phyloP scores from a whole-genome alignment of 1,140 invertebrate species.

The Ceratosolen solmsi region DNA sequence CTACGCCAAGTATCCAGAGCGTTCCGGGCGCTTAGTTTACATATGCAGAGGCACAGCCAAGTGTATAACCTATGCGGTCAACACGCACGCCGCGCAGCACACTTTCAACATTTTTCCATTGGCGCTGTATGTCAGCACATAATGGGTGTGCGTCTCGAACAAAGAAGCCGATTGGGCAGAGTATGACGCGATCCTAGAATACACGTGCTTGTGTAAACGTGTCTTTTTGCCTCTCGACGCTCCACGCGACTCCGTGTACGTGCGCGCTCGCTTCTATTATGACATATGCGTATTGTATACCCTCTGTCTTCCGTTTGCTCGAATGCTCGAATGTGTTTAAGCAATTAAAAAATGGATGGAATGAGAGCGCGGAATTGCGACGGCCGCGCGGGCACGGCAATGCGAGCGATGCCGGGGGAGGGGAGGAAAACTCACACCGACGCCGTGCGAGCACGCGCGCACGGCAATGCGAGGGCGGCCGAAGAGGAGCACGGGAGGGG shows the following conservation, averaged over 20 bases:
- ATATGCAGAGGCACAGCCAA: too few species aligned
- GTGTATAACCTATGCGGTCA: too few species aligned
- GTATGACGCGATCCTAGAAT: not conserved
- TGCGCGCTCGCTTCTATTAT: not conserved
- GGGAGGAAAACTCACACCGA: too few species aligned
- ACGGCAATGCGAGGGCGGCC: too few species aligned
- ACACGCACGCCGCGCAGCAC: not conserved
- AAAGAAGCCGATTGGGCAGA: not conserved
- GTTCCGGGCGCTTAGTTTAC: too few species aligned
- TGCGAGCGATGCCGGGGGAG: too few species aligned
- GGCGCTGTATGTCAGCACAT: too few species aligned
- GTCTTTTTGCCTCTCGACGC: not conserved
- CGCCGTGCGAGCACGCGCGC: too few species aligned
- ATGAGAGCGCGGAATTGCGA: not conserved
- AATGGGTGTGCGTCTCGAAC: constrained; percentile 10
- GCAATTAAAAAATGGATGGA: not conserved
- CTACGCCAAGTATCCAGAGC: too few species aligned
- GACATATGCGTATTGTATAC: not conserved
- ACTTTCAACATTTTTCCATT: not conserved
- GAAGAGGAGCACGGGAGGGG: not conserved
- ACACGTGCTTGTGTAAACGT: not conserved
- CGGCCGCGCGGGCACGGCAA: too few species aligned
- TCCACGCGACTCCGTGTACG: not conserved
- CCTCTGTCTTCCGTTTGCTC: not conserved
- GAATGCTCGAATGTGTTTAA: not conserved